Evolutionary conservation across 2,113 vertebrate genomes (phyloP).

Genomic region (Pelmatolapia mariae): DNA sequence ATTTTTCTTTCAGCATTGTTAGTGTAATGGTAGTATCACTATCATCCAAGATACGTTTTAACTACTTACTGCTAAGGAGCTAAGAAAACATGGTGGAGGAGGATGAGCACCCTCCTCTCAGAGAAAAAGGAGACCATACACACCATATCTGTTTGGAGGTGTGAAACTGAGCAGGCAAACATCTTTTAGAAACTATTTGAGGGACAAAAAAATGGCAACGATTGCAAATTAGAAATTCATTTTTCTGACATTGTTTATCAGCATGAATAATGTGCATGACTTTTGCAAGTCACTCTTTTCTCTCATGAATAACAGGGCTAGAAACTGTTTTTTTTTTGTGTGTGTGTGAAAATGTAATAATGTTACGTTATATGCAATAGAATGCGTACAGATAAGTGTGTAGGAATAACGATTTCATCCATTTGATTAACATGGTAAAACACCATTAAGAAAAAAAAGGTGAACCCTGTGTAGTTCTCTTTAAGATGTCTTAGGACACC

Average conservation of each 20-base stretch:
- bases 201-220: constrained; percentile 22
- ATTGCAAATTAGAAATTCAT: constrained; percentile 57
- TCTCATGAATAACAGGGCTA: constrained; percentile 59
- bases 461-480: constrained; percentile 6
- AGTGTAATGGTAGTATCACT: constrained; percentile 6
- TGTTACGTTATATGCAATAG: constrained; percentile 55
- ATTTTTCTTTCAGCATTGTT: not conserved
- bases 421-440: constrained; percentile 41
- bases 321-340: constrained; percentile 6
- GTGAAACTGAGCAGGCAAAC: constrained; percentile 25
- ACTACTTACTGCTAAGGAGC: constrained; percentile 2
- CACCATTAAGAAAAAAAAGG: constrained; percentile 36
- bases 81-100: not conserved
- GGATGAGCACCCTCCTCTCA: not conserved
- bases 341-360: constrained; percentile 11
- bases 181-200: constrained; percentile 29
- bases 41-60: not conserved
- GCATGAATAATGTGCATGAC: constrained; percentile 78
- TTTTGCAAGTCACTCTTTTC: constrained; percentile 68
- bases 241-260: constrained; percentile 74
- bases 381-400: constrained; percentile 40
- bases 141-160: constrained; percentile 28
- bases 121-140: constrained; percentile 4
- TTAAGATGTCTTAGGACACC: not conserved
- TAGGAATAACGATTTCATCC: constrained; percentile 37